Evolutionary conservation across 1,140 invertebrate genomes (phyloP), one percentile per base, ranked within the genome.

Genomic region (Trichonephila clavata): DNA sequence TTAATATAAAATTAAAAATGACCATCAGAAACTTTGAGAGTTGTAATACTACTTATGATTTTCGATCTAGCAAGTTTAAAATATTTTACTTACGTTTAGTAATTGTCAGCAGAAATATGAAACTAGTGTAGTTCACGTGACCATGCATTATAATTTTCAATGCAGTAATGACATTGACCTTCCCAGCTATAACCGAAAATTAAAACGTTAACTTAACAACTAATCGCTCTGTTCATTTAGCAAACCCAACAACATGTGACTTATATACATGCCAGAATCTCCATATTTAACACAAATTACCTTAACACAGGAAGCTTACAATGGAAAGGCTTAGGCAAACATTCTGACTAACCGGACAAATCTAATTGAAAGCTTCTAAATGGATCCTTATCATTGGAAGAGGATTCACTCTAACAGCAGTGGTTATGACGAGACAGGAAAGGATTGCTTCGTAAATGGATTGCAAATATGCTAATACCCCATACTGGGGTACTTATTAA

Each of bases 391-490:
- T 77, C 68, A 14, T 65, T 21, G 63, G 21, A n/a, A n/a, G 63
- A n/a, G 24, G 21, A 65, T 65, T n/a, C 63, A 8, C 63, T 21
- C 63, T 65, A 65, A 65, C 68, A 77, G 68, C 13, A 16, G 27
- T 10, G 68, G 68, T 77, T 77, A 77, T 77, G 68, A 77, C 27
- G 68, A 24, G 24, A 8, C 8, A 32, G 24, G 27, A 16, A 18
- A 32, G 68, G 68, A 77, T 24, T 65, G 63, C 24, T 65, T 24
- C 21, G 68, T 24, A 77, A 77, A 32, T 77, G 68, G 24, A 77
- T 77, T 77, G 68, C 68, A 77, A 77, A 77, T 77, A 14, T 77
- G 27, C 68, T 77, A 77, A 77, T 77, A 14, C 68, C 24, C 5
- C 13, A 24, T 6, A 18, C 68, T 32, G 68, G 24, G 6, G 24